These are phyloP conservation scores for Antedon mediterranea DNA, from an alignment of 53 echinoderm and acorn worm genomes.

Conservation along the genomic window DNA sequence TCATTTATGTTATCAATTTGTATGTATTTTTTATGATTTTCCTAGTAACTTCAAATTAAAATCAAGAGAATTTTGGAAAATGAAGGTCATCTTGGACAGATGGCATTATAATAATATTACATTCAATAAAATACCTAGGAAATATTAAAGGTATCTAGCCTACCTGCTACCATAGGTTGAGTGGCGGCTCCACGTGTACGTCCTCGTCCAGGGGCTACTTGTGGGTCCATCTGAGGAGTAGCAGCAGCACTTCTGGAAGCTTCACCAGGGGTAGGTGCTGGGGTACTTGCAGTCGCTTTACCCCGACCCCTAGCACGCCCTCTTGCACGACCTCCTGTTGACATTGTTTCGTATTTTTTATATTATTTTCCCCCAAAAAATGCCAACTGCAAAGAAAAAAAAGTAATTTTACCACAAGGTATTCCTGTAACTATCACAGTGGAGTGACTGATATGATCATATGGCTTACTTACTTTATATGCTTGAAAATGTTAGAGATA, in stretches of 20 bases:
- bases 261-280: slow-evolving; percentile 47
- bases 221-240: slow-evolving; percentile 29
- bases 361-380: not conserved
- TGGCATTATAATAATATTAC: no score
- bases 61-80: no score
- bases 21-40: no score
- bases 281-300: slow-evolving; percentile 14
- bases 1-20: no score
- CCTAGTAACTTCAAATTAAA: no score
- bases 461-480: no score
- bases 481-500: no score
- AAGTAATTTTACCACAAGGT: not conserved
- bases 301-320: slow-evolving; percentile 48
- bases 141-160: no score
- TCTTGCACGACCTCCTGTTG: slow-evolving; percentile 43
- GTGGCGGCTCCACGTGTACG: slow-evolving; percentile 64
- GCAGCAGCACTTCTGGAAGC: slow-evolving; percentile 27
- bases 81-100: no score
- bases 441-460: no score
- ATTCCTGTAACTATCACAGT: no score
- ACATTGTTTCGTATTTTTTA: not conserved
- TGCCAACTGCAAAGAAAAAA: not conserved
- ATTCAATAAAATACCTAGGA: no score
- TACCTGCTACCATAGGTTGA: slow-evolving; percentile 60
- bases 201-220: slow-evolving; percentile 67